A percentile compares a stretch with the other conserved stretches of the same genome.
phyloP scores from a whole-genome alignment of 2,888 invertebrate genomes.

The Zaprionus obscuricornis region DNA sequence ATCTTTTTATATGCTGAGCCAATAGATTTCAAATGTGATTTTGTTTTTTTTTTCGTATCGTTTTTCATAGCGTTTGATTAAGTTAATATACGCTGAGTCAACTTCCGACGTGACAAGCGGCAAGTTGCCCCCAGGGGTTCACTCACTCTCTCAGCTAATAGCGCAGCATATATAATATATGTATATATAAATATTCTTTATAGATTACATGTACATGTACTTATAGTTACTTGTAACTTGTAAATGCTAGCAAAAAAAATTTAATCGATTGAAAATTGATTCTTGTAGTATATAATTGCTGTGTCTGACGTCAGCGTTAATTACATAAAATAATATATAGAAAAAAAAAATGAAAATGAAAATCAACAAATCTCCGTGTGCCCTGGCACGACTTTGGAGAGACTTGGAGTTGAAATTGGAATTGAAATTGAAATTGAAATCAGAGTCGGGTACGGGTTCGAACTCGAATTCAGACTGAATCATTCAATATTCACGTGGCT shows the following conservation, averaged over 20 bases:
- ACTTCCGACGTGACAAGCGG: slow-evolving; percentile 69
- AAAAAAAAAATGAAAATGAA: not conserved
- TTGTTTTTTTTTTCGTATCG: too few species aligned
- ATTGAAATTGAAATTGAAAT: slow-evolving; percentile 25
- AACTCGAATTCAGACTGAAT: slow-evolving; percentile 49
- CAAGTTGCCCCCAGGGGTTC: slow-evolving; percentile 42
- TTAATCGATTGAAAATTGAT: slow-evolving; percentile 76
- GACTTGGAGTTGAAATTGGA: too few species aligned
- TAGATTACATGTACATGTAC: slow-evolving; percentile 14
- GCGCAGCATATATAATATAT: slow-evolving; percentile 6
- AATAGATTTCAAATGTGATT: too few species aligned
- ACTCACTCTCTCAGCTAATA: slow-evolving; percentile 20
- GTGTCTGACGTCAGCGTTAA: slow-evolving; percentile 72
- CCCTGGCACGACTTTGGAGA: slow-evolving; percentile 53
- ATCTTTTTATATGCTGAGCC: not conserved
- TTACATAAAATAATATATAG: slow-evolving; percentile 55
- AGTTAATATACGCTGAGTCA: slow-evolving; percentile 52
- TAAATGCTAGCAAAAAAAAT: slow-evolving; percentile 32
- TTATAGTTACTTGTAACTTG: slow-evolving; percentile 19
- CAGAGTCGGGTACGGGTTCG: slow-evolving; percentile 31
- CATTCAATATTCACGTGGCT: slow-evolving; percentile 71
- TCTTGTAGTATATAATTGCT: slow-evolving; percentile 72
- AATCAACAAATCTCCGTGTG: slow-evolving; percentile 38
- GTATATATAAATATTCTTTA: slow-evolving; percentile 14
- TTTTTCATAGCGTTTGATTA: not conserved